phyloP scores from a whole-genome alignment of 1,140 invertebrate genomes.

The Bombus impatiens region DNA sequence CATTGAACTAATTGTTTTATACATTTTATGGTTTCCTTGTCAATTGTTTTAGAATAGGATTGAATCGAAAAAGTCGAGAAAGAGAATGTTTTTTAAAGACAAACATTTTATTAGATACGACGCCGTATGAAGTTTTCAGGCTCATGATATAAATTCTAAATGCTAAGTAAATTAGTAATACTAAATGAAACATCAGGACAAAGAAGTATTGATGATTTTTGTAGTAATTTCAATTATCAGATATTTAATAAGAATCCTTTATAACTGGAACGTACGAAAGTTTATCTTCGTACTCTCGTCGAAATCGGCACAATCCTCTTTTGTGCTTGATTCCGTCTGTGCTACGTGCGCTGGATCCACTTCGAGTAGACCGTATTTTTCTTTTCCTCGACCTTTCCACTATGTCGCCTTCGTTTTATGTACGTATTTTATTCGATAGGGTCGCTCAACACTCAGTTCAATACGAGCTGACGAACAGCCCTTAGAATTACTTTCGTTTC shows the following conservation, averaged over 20 bases:
- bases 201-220: too few species aligned
- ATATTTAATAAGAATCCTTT: not conserved
- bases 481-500: slow-evolving; percentile 66
- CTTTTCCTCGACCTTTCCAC: slow-evolving; percentile 47
- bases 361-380: slow-evolving; percentile 26
- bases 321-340: slow-evolving; percentile 29
- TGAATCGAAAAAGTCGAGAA: too few species aligned
- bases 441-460: slow-evolving; percentile 44
- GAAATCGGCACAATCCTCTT: slow-evolving; percentile 43
- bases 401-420: slow-evolving; percentile 36
- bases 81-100: too few species aligned
- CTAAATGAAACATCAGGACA: too few species aligned
- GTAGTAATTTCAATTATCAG: too few species aligned
- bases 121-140: too few species aligned
- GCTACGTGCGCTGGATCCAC: slow-evolving; percentile 50
- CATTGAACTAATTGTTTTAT: too few species aligned
- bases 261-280: not conserved
- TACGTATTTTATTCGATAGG: slow-evolving; percentile 50
- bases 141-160: too few species aligned
- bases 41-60: too few species aligned
- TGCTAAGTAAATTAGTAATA: too few species aligned
- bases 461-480: slow-evolving; percentile 55
- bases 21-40: too few species aligned
- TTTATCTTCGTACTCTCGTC: not conserved
- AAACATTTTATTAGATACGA: too few species aligned